These are phyloP conservation scores for Sympetrum striolatum DNA, from an alignment of 2,888 invertebrate species.

Conservation along the genomic window DNA sequence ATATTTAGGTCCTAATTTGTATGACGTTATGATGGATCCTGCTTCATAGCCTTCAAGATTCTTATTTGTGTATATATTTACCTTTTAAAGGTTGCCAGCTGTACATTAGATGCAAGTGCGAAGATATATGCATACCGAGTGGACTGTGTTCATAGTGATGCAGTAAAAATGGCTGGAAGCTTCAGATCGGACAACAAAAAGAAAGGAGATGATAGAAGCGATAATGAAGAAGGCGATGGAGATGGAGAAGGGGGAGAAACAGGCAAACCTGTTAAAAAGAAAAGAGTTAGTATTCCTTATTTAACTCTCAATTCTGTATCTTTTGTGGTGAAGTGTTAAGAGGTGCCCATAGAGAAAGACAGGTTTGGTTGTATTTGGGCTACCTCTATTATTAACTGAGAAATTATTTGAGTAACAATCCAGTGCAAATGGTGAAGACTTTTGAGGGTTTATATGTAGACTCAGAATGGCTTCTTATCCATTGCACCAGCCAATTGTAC, in stretches of 20 bases:
- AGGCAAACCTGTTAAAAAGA: conserved; percentile 1
- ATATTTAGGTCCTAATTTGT: too few relatives aligned
- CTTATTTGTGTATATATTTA: neutral
- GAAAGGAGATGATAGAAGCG: neutral
- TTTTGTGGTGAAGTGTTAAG: too few relatives aligned
- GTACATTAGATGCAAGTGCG: conserved; percentile 85
- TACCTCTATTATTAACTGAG: too few relatives aligned
- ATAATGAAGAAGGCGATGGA: neutral
- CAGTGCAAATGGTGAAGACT: too few relatives aligned
- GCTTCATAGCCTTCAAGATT: neutral
- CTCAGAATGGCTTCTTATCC: too few relatives aligned
- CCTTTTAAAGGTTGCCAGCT: conserved; percentile 75
- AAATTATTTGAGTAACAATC: too few relatives aligned
- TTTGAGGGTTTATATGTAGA: too few relatives aligned
- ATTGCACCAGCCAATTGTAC: too few relatives aligned
- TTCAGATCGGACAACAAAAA: conserved; percentile 47
- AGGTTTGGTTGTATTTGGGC: too few relatives aligned
- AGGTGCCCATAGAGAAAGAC: too few relatives aligned
- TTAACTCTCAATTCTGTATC: too few relatives aligned
- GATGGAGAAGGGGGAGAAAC: neutral
- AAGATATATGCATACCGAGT: conserved; percentile 89
- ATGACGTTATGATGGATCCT: neutral
- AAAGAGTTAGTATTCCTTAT: neutral
- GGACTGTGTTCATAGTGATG: conserved; percentile 78
- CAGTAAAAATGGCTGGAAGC: conserved; percentile 78